Evolutionary conservation across 2,113 vertebrate genomes (phyloP), one percentile per base, ranked within the genome.

Genomic region (Periophthalmodon schlosseri): DNA sequence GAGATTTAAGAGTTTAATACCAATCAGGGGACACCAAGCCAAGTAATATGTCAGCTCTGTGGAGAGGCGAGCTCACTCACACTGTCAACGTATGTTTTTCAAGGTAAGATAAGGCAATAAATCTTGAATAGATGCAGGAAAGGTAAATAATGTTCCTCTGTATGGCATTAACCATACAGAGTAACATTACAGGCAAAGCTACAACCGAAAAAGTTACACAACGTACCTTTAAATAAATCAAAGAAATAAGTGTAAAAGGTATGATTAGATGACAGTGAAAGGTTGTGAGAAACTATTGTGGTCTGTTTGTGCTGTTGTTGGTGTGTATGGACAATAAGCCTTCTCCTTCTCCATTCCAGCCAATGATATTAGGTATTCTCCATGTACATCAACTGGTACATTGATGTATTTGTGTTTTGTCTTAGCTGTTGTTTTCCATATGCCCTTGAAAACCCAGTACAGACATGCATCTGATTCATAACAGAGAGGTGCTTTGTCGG

Each of bases 351-450:
- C 24, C 56, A 13, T 50, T 34, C 76, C 10, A 20, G 16, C 66
- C 71, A 21, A 14, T 13, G 24, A 18, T 69, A 52, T 15, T 34
- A 50, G 49, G 63, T 67, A 8, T 16, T 69, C 49, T 56, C 60
- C 78, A 75, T 84, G 82, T 83, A 82, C 44, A 72, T 76, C 24
- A 18, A 21, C 24, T 0, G 57, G 23, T 28, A 24, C 4, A 56
- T 68, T 76, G 39, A 23, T 47, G n/a, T 18, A 68, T 47, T 68
- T 49, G 13, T 68, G 39, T 47, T 68, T 68, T 44, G 36, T 58
- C 18, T 65, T 65, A 34, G 18, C 39, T 67, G 39, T 21, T 44
- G 13, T 49, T 68, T 68, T 24, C 21, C n/a, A 68, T 49, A n/a
- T 68, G 66, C 21, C 46, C 39, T 24, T 68, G 44, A 68, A 10